These are phyloP conservation scores for Microhierax caerulescens DNA, from an alignment of 2,797 vertebrate genomes.

Conservation along the genomic window DNA sequence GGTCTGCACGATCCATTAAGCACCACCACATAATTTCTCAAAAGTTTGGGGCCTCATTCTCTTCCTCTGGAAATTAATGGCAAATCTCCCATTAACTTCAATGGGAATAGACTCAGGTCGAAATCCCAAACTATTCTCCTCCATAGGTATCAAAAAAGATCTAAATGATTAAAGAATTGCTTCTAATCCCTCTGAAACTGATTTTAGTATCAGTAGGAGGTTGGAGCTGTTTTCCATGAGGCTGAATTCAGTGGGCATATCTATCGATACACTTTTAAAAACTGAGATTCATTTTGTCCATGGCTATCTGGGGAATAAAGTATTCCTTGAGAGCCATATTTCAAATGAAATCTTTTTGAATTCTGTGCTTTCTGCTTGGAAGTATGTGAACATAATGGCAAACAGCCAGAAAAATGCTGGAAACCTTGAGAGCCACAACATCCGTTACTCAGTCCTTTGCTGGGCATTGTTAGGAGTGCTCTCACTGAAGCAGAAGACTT, in stretches of 20 bases:
- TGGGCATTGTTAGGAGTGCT: not conserved
- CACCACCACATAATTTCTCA: conserved; percentile 1
- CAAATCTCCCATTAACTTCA: conserved; percentile 5
- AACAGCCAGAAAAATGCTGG: not conserved
- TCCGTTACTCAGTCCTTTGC: not conserved
- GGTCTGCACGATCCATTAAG: conserved; percentile 64
- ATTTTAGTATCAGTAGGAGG: not conserved
- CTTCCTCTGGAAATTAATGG: conserved; percentile 37
- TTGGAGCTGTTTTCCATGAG: not conserved
- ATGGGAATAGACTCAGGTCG: not conserved
- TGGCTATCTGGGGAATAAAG: not conserved
- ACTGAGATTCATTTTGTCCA: not conserved
- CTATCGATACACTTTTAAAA: not conserved
- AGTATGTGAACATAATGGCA: not conserved
- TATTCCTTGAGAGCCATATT: not conserved
- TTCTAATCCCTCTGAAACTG: not conserved
- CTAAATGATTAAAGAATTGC: not conserved
- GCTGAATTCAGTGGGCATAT: not conserved
- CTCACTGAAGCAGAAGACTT: not conserved
- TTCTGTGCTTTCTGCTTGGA: not conserved
- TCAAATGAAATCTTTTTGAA: not conserved
- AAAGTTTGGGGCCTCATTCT: not conserved
- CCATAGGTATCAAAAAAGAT: not conserved
- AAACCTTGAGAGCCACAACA: not conserved
- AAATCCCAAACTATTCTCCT: not conserved